A percentile compares a stretch with the other conserved stretches of the same genome.
These are phyloP conservation scores for Plusia festucae DNA, from an alignment of 2,888 invertebrate species.

Conservation along the genomic window DNA sequence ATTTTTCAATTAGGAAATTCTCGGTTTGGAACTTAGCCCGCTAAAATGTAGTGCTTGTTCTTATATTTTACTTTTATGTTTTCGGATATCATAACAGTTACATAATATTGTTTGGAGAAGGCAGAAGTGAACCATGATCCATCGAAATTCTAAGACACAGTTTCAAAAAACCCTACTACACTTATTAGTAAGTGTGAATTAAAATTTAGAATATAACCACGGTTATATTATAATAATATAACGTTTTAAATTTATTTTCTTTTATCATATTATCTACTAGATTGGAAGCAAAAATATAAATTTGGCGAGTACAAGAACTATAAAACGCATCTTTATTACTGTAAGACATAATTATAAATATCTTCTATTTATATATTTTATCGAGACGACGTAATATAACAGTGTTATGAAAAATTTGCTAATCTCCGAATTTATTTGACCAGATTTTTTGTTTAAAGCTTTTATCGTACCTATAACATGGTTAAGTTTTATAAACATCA, in stretches of 20 bases:
- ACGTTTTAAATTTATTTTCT: too few relatives aligned
- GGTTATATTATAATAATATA: too few relatives aligned
- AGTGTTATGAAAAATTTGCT: constrained; percentile 66
- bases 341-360: constrained; percentile 34
- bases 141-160: too few relatives aligned
- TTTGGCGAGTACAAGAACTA: too few relatives aligned
- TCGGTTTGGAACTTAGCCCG: neutral
- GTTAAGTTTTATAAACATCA: too few relatives aligned
- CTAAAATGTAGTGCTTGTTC: neutral
- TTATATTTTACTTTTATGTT: neutral
- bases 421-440: constrained; percentile 68
- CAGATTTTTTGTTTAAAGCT: constrained; percentile 52
- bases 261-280: too few relatives aligned
- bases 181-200: too few relatives aligned
- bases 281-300: too few relatives aligned
- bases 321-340: constrained; percentile 18
- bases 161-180: too few relatives aligned
- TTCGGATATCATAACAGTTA: neutral
- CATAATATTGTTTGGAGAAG: too few relatives aligned
- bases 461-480: neutral
- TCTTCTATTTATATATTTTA: constrained; percentile 52
- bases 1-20: constrained; percentile 14
- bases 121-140: too few relatives aligned
- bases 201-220: too few relatives aligned
- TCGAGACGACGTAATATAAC: constrained; percentile 26